These are phyloP conservation scores for Salvelinus sp. DNA, from an alignment of 2,113 vertebrate genomes.

Conservation along the genomic window DNA sequence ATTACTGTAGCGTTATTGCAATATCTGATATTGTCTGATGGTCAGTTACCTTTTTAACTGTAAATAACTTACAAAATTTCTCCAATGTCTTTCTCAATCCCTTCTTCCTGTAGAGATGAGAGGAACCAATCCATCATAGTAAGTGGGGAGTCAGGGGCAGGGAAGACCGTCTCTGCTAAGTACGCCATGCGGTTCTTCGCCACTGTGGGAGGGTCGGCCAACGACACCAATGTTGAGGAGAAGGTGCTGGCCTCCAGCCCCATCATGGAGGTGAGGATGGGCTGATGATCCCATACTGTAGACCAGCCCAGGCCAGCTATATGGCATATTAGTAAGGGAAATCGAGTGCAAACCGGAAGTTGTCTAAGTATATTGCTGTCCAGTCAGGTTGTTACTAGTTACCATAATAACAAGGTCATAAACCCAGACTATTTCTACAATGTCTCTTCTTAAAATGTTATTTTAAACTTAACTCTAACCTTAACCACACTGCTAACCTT, in stretches of 20 bases:
- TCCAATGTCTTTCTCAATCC: background rate
- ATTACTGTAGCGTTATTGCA: background rate
- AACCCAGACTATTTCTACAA: no score
- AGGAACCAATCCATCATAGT: slow-evolving; percentile 98
- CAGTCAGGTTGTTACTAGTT: no score
- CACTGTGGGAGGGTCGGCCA: slow-evolving; percentile 85
- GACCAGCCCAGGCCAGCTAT: no score
- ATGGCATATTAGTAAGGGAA: no score
- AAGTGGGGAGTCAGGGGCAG: slow-evolving; percentile 92
- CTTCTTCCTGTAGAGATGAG: slow-evolving; percentile 79
- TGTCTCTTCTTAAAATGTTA: no score
- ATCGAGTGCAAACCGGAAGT: no score
- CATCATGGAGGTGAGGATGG: slow-evolving; percentile 89
- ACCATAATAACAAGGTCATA: no score
- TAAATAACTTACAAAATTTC: background rate
- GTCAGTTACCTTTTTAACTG: background rate
- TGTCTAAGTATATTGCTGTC: no score
- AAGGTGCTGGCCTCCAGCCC: slow-evolving; percentile 93
- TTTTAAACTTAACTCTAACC: no score
- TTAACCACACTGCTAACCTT: no score
- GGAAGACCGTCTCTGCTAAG: slow-evolving; percentile 95
- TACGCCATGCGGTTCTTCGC: slow-evolving; percentile 94
- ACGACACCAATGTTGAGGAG: slow-evolving; percentile 87
- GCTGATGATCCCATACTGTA: background rate
- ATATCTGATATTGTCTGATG: no score